phyloP scores from a whole-genome alignment of 2,113 vertebrate species.

The Prunella himalayana region DNA sequence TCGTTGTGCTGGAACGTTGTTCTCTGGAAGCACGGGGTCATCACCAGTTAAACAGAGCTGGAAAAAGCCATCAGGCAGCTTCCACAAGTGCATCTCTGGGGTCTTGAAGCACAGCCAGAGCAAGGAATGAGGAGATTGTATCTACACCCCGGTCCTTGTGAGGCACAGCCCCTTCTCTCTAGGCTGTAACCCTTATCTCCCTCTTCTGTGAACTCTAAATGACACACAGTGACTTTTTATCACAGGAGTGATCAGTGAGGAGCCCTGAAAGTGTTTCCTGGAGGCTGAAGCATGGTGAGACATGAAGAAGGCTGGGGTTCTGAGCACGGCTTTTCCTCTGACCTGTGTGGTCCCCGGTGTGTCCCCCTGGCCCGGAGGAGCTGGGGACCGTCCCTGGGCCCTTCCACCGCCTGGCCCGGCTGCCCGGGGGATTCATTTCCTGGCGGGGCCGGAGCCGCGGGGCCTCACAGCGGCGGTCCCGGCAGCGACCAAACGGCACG shows the following conservation, averaged over 20 bases:
- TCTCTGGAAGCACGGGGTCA: not conserved
- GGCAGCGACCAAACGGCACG: not conserved
- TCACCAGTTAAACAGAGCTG: not conserved
- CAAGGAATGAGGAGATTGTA: rapidly evolving
- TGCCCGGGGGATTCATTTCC: not conserved
- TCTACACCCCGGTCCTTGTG: rapidly evolving
- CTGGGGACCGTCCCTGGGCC: not conserved
- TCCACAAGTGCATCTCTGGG: not conserved
- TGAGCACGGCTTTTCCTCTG: rapidly evolving
- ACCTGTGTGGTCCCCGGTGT: rapidly evolving
- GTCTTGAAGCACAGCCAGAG: not conserved
- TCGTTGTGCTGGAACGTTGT: rapidly evolving
- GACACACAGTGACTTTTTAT: not conserved
- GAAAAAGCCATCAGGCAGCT: not conserved
- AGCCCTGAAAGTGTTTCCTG: not conserved
- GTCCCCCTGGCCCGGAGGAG: not conserved
- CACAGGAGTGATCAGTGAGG: rapidly evolving
- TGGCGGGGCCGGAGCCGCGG: not conserved
- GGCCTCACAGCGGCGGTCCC: not conserved
- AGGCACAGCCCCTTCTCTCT: no score
- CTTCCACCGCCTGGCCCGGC: not conserved
- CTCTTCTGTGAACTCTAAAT: no score
- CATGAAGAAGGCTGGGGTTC: rapidly evolving
- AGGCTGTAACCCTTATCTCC: not conserved
- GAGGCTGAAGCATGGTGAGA: no score